Evolutionary conservation across 23 tunicate species (phyloP).

Genomic region (Halocynthia roretzi): DNA sequence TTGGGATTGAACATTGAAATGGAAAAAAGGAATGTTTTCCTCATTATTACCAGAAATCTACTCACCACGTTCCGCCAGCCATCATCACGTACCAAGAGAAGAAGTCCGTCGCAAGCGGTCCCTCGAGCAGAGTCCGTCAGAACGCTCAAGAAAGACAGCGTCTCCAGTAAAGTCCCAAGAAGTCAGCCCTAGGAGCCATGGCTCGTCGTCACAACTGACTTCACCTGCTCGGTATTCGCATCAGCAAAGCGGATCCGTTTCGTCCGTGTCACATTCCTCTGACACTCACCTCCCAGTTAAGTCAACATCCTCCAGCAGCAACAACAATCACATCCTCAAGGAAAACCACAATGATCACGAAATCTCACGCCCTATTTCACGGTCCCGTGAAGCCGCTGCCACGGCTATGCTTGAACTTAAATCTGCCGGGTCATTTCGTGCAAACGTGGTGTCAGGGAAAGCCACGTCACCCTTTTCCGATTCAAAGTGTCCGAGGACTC

Average conservation of each 20-base stretch:
- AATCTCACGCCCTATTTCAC: slow-evolving; percentile 15
- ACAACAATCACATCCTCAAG: not conserved
- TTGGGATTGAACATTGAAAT: too few species aligned
- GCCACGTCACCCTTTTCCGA: too few species aligned
- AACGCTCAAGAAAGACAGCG: not conserved
- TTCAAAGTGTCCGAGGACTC: too few species aligned
- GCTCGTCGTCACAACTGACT: slow-evolving; percentile 5
- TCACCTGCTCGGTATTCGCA: not conserved
- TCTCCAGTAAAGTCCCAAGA: not conserved
- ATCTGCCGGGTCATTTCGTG: slow-evolving; percentile 7
- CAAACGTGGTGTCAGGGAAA: not conserved
- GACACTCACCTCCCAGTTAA: not conserved
- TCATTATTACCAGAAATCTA: too few species aligned
- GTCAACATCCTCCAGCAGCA: slow-evolving; percentile 9
- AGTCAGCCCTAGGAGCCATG: not conserved
- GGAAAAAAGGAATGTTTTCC: too few species aligned
- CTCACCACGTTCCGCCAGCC: too few species aligned
- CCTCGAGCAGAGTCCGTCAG: not conserved
- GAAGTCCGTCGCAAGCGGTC: not conserved
- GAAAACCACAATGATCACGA: not conserved
- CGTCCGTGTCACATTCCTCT: not conserved
- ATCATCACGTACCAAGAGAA: not conserved
- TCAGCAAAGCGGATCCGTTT: not conserved
- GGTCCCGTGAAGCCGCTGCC: slow-evolving; percentile 31
- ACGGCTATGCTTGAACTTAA: slow-evolving; percentile 24